Percentiles rank a stretch among this genome's conserved stretches.
These are phyloP conservation scores for Dysdera silvatica DNA, from an alignment of 1,140 invertebrate species.

Conservation along the genomic window DNA sequence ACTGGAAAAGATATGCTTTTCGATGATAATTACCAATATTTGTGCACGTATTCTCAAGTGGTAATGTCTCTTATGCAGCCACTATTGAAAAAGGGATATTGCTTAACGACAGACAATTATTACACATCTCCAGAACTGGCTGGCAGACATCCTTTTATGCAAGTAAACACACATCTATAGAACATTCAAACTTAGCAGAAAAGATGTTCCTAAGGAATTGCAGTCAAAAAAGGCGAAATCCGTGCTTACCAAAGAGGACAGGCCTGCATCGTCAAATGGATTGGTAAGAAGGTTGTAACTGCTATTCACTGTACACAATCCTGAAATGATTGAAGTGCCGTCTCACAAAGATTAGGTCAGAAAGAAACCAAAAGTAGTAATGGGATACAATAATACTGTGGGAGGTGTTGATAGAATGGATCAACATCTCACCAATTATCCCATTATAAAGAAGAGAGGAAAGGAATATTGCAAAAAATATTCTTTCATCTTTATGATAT, in stretches of 20 bases:
- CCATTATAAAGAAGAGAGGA: neutral
- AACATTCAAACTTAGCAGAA: neutral
- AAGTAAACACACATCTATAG: neutral
- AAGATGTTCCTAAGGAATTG: slow-evolving; percentile 1
- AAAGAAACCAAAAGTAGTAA: slow-evolving; percentile 4
- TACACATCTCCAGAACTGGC: neutral
- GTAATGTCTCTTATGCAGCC: slow-evolving; percentile 1
- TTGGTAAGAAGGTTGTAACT: slow-evolving; percentile 3
- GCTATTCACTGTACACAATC: slow-evolving; percentile 1
- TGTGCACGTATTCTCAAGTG: slow-evolving; percentile 1
- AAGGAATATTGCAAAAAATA: neutral
- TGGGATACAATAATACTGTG: neutral
- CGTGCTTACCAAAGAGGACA: slow-evolving; percentile 5
- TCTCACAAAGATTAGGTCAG: neutral
- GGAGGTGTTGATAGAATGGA: neutral
- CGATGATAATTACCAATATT: slow-evolving; percentile 1
- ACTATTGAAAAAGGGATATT: neutral
- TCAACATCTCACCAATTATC: neutral
- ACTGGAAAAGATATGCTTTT: neutral
- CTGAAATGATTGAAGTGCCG: neutral
- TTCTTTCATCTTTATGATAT: neutral
- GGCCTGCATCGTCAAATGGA: slow-evolving; percentile 4
- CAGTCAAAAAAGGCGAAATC: neutral
- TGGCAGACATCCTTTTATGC: slow-evolving; percentile 2
- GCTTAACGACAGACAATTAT: slow-evolving; percentile 1